Evolutionary conservation across 2,888 invertebrate species (phyloP).

Genomic region (Pammene fasciana): DNA sequence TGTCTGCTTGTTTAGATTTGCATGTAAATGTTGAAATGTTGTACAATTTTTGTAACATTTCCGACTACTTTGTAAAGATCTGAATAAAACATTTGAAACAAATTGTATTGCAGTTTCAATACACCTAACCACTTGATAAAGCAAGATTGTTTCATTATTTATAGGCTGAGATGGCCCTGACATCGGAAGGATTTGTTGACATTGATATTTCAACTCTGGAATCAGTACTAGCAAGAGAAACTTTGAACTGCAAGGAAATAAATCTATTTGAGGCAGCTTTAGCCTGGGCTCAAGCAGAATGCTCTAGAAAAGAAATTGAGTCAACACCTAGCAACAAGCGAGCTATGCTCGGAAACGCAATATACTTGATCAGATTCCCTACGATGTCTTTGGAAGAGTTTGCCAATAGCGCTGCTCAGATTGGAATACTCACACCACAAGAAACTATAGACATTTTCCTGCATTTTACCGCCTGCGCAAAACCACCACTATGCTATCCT

Average conservation of each 20-base stretch:
- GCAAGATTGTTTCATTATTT: conserved; percentile 65
- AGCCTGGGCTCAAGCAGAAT: conserved; percentile 97
- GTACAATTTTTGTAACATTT: conserved; percentile 63
- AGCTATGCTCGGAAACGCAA: conserved; percentile 88
- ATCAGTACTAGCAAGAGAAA: conserved; percentile 95
- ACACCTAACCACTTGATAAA: conserved; percentile 58
- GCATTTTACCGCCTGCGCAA: conserved; percentile 95
- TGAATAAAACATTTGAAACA: conserved; percentile 73
- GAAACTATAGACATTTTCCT: conserved; percentile 98
- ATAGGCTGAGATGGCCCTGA: conserved; percentile 97
- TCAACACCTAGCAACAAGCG: conserved; percentile 91
- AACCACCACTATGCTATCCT: conserved; percentile 92
- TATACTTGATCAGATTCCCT: conserved; percentile 95
- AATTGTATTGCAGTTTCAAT: conserved; percentile 84
- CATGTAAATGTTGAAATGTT: conserved; percentile 62
- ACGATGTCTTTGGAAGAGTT: conserved; percentile 96
- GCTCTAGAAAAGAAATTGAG: conserved; percentile 91
- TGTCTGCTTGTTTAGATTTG: conserved; percentile 64
- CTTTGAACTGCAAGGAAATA: conserved; percentile 97
- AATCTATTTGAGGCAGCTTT: conserved; percentile 95
- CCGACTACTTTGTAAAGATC: conserved; percentile 58
- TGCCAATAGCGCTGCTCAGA: conserved; percentile 97
- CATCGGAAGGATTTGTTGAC: conserved; percentile 97
- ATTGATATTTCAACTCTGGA: conserved; percentile 97
- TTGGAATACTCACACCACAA: conserved; percentile 94